Conservation (phyloP, 2,113 vertebrate species). For the Hoplias malabaricus region DNA sequence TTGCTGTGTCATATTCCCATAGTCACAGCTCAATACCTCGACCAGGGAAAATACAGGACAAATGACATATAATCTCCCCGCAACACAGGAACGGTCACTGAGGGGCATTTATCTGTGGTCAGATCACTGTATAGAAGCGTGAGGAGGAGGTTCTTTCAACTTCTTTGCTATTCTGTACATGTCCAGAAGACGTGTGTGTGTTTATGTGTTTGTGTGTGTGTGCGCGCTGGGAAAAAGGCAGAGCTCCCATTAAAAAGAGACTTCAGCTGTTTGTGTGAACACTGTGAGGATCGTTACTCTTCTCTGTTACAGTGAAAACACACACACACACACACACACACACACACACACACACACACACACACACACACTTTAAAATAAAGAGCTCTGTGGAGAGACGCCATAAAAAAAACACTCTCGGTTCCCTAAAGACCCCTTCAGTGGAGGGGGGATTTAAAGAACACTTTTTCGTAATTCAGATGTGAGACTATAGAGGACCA, state of each 20-base stretch:
- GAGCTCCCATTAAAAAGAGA: conserved; percentile 1
- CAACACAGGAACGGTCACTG: not conserved
- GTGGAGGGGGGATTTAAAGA: too few relatives aligned
- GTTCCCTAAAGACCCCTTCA: too few relatives aligned
- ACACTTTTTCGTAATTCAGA: too few relatives aligned
- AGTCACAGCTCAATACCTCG: conserved; percentile 24
- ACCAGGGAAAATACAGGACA: conserved; percentile 22
- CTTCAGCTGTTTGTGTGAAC: not conserved
- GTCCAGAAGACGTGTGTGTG: not conserved
- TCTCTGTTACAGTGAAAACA: not conserved
- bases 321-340: too few relatives aligned
- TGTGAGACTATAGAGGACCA: too few relatives aligned
- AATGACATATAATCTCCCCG: conserved; percentile 6
- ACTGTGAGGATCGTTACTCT: not conserved
- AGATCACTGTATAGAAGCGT: not conserved
- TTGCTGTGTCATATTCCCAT: conserved; percentile 39
- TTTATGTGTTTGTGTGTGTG: conserved; percentile 8
- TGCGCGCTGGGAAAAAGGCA: not conserved
- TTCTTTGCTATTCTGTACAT: conserved; percentile 14
- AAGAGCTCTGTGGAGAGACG: too few relatives aligned
- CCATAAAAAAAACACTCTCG: too few relatives aligned
- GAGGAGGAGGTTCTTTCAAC: not conserved
- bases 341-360: too few relatives aligned
- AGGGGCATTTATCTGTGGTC: not conserved
- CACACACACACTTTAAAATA: too few relatives aligned